These are phyloP conservation scores for Porites lobata DNA, from an alignment of 92 coral and sea anemone species.

Conservation along the genomic window DNA sequence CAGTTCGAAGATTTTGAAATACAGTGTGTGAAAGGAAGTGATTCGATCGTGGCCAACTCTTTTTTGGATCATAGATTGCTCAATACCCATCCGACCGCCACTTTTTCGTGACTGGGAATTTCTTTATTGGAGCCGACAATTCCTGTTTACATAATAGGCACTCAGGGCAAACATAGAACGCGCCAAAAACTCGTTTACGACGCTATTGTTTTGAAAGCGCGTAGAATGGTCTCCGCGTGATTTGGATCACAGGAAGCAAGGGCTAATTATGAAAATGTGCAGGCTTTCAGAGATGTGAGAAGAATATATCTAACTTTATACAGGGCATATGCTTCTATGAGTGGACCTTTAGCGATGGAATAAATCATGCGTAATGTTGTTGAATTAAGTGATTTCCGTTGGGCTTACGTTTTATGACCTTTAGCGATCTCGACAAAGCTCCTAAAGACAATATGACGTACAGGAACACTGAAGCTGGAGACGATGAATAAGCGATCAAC, in stretches of 20 bases:
- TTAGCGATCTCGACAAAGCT: not conserved
- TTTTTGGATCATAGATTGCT: not conserved
- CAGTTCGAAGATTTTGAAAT: not conserved
- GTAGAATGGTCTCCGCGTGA: constrained; percentile 2
- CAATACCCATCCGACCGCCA: not conserved
- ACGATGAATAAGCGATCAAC: constrained; percentile 25
- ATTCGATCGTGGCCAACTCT: not conserved
- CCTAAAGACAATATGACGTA: not conserved
- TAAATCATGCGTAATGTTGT: not conserved
- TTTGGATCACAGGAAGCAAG: not conserved
- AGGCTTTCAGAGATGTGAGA: not conserved
- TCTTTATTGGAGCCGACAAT: not conserved
- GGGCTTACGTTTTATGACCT: not conserved
- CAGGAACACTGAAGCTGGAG: constrained; percentile 3
- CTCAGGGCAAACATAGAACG: constrained; percentile 6
- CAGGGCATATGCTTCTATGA: no score
- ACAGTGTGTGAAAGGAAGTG: not conserved
- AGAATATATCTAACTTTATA: not conserved
- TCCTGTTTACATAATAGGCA: constrained; percentile 25
- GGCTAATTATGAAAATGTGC: not conserved
- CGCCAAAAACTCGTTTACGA: constrained; percentile 36
- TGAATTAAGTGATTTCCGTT: constrained; percentile 2
- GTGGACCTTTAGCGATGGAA: not conserved
- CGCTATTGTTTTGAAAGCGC: not conserved
- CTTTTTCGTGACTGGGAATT: constrained; percentile 5